Percentiles rank a stretch among this genome's conserved stretches.
Conservation (phyloP, 2,888 invertebrate genomes). For the Protonemura montana region DNA sequence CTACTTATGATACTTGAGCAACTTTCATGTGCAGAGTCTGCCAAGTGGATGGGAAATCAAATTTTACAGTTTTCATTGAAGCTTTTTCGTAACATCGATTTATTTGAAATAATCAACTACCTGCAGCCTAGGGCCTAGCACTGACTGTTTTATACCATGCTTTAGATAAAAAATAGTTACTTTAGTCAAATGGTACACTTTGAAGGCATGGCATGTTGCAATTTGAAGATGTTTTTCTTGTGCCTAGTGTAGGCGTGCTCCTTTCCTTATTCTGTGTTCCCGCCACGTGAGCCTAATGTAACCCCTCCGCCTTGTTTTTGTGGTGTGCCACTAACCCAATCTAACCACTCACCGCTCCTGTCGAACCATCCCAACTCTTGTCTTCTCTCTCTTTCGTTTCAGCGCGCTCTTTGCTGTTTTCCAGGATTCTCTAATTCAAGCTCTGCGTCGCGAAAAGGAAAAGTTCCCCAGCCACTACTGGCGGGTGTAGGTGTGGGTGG, state of each 20-base stretch:
- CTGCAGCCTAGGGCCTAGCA: too few relatives aligned
- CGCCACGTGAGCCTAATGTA: not conserved
- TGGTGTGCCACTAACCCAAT: conserved; percentile 48
- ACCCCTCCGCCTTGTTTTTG: conserved; percentile 27
- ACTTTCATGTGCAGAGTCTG: too few relatives aligned
- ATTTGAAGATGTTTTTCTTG: not conserved
- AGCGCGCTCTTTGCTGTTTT: conserved; percentile 87
- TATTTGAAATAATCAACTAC: not conserved
- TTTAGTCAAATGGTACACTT: too few relatives aligned
- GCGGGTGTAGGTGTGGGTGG: conserved; percentile 68
- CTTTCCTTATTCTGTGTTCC: not conserved
- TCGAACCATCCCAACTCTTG: conserved; percentile 60
- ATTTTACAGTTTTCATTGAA: not conserved
- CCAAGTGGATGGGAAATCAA: not conserved
- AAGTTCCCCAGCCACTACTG: conserved; percentile 78
- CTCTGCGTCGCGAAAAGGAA: conserved; percentile 78
- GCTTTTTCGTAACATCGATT: not conserved
- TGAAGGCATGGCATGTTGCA: not conserved
- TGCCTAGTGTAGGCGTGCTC: conserved; percentile 7
- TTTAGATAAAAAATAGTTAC: too few relatives aligned
- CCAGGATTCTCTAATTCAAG: conserved; percentile 81
- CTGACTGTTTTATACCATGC: too few relatives aligned
- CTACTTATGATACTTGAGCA: too few relatives aligned
- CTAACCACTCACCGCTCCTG: conserved; percentile 53
- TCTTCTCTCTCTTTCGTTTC: conserved; percentile 67